Evolutionary conservation across 1,140 invertebrate genomes (phyloP).

Genomic region (Drosophila obscura): DNA sequence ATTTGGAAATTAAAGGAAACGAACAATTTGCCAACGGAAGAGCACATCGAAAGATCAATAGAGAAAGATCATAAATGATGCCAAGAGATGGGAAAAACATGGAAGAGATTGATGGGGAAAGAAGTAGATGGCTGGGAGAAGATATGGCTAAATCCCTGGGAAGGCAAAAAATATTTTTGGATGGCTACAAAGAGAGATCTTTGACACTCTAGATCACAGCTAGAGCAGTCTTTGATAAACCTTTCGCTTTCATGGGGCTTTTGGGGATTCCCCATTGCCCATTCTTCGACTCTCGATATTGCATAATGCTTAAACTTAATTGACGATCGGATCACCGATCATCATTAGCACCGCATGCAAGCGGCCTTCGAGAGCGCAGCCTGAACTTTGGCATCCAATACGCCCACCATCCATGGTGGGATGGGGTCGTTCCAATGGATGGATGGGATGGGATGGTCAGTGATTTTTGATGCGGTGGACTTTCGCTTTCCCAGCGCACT

Average conservation of each 20-base stretch:
- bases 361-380: constrained; percentile 14
- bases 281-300: constrained; percentile 7
- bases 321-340: constrained; percentile 33
- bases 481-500: constrained; percentile 65
- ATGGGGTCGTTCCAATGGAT: constrained; percentile 3
- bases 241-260: no score
- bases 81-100: constrained; percentile 1
- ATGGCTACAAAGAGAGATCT: no score
- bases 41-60: constrained; percentile 22
- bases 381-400: constrained; percentile 53
- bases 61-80: constrained; percentile 4
- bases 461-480: constrained; percentile 23
- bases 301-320: constrained; percentile 45
- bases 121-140: no score
- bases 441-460: neutral
- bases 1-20: constrained; percentile 72
- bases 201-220: no score
- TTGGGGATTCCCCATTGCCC: no score
- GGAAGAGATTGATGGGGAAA: neutral
- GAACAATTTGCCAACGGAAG: constrained; percentile 58
- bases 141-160: no score
- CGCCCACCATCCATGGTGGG: constrained; percentile 12
- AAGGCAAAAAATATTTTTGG: no score
- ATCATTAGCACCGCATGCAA: constrained; percentile 64
- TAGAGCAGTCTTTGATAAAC: no score